Conservation (phyloP, 2,113 vertebrate species). For the Phyllostomus discolor region DNA sequence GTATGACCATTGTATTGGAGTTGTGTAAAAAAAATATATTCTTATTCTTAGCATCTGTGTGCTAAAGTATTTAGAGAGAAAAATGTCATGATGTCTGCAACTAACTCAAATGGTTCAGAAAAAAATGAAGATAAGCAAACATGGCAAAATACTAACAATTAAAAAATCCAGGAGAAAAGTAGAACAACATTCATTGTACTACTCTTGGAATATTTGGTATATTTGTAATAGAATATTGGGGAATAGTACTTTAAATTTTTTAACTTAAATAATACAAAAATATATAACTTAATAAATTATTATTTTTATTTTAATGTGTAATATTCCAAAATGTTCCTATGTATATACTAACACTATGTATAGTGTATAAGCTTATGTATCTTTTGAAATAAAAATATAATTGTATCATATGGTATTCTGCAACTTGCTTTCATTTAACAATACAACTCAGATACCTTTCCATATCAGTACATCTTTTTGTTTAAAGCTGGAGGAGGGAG, state of each 20-base stretch:
- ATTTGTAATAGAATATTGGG: constrained; percentile 24
- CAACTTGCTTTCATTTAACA: constrained; percentile 7
- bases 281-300: neutral
- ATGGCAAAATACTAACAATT: constrained; percentile 23
- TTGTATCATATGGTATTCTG: neutral
- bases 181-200: neutral
- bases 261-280: neutral
- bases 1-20: neutral
- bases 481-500: too few species aligned
- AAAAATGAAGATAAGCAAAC: neutral
- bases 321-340: neutral
- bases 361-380: neutral
- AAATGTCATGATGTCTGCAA: constrained; percentile 19
- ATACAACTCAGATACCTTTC: neutral
- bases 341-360: neutral
- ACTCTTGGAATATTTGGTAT: neutral
- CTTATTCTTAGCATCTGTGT: neutral
- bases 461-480: neutral
- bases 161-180: neutral
- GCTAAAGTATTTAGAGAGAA: constrained; percentile 8
- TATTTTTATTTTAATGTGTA: neutral
- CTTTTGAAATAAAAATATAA: constrained; percentile 35
- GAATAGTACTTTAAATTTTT: neutral
- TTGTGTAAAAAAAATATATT: constrained; percentile 40
- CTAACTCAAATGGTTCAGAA: neutral